Conservation (phyloP, 2,888 invertebrate species). For the Troilus luridus region DNA sequence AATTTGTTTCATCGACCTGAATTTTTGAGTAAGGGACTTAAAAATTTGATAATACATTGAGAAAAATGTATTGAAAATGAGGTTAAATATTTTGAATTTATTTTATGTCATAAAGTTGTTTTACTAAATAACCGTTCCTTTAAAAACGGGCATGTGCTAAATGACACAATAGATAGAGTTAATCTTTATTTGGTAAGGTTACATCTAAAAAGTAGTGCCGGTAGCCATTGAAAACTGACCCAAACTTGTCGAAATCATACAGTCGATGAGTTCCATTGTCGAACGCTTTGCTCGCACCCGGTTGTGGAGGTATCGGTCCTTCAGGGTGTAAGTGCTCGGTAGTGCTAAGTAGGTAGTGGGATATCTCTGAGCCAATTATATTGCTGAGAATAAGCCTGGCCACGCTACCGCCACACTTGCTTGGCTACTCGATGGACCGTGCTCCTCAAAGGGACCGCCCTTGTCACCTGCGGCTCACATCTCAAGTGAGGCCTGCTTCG, state of each 20-base stretch:
- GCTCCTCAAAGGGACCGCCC: constrained; percentile 4
- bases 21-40: too few species aligned
- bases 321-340: not conserved
- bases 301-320: not conserved
- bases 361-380: constrained; percentile 6
- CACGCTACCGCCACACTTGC: constrained; percentile 1
- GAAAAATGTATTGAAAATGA: too few species aligned
- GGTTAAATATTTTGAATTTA: too few species aligned
- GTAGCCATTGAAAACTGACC: not conserved
- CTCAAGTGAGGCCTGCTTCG: not conserved
- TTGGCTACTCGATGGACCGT: constrained; percentile 29
- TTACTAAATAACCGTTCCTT: too few species aligned
- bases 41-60: too few species aligned
- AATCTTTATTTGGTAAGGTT: not conserved
- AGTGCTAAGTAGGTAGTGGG: not conserved
- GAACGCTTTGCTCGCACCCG: not conserved
- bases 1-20: too few species aligned
- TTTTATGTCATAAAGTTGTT: too few species aligned
- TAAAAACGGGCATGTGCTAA: too few species aligned
- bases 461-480: not conserved
- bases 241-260: not conserved
- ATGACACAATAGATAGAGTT: not conserved
- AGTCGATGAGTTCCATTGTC: not conserved
- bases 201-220: not conserved
- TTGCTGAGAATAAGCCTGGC: constrained; percentile 1